These are phyloP conservation scores for Onychorhynchus coronatus DNA, from an alignment of 2,113 vertebrate species.

Conservation along the genomic window DNA sequence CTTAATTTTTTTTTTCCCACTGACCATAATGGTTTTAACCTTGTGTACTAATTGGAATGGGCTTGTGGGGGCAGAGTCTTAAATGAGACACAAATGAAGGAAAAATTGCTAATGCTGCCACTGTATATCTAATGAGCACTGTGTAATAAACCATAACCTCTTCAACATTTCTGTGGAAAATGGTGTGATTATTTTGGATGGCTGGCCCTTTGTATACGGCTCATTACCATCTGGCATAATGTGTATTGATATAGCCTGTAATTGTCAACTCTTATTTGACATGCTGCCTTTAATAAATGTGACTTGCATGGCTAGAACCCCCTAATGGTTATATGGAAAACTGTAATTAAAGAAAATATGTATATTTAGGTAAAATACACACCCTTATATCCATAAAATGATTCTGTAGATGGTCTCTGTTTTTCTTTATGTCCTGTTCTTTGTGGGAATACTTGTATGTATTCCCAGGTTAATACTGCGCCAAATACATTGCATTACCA, in stretches of 20 bases:
- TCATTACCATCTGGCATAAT: slow-evolving; percentile 93
- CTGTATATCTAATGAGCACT: slow-evolving; percentile 83
- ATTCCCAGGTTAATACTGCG: neutral
- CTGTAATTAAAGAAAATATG: slow-evolving; percentile 72
- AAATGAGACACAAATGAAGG: slow-evolving; percentile 81
- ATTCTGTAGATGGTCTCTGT: neutral
- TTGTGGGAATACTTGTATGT: neutral
- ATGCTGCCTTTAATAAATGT: slow-evolving; percentile 95
- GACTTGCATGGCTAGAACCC: slow-evolving; percentile 81
- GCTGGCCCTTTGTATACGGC: slow-evolving; percentile 83
- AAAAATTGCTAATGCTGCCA: slow-evolving; percentile 81
- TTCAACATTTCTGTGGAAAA: slow-evolving; percentile 83
- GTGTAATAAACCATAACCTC: slow-evolving; percentile 89
- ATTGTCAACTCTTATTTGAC: slow-evolving; percentile 95
- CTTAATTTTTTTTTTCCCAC: slow-evolving; percentile 54
- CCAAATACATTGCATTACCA: neutral
- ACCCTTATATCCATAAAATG: slow-evolving; percentile 6
- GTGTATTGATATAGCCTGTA: slow-evolving; percentile 94
- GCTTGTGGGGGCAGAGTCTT: slow-evolving; percentile 76
- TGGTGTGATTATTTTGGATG: slow-evolving; percentile 85
- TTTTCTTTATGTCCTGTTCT: neutral
- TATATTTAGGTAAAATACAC: slow-evolving; percentile 57
- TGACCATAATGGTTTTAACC: slow-evolving; percentile 80
- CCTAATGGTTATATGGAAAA: slow-evolving; percentile 79
- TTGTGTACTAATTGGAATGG: slow-evolving; percentile 79